A percentile compares a stretch with the other conserved stretches of the same genome.
These are phyloP conservation scores for Enhydra lutris DNA, from an alignment of 2,113 vertebrate species.

Conservation along the genomic window DNA sequence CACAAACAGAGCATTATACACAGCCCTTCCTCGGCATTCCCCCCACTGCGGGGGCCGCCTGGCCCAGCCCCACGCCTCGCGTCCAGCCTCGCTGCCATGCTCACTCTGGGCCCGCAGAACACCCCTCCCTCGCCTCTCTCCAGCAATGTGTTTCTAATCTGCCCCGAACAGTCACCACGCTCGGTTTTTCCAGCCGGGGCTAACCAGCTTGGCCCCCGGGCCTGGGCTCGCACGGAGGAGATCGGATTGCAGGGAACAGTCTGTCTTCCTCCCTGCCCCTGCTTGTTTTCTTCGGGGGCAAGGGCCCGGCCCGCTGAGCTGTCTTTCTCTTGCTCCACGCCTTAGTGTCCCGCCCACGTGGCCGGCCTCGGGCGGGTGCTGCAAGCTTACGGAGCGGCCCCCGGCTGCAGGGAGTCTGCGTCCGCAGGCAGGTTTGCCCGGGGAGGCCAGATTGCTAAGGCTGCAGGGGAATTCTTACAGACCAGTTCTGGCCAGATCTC, in stretches of 20 bases:
- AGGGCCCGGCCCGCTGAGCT: background rate
- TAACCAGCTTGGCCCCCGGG: constrained; percentile 59
- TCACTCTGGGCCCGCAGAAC: background rate
- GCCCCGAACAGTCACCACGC: constrained; percentile 67
- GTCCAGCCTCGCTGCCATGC: background rate
- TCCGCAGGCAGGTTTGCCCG: background rate
- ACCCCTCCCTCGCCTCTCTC: background rate
- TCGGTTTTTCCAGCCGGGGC: constrained; percentile 45
- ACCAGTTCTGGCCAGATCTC: background rate
- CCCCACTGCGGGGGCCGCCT: background rate
- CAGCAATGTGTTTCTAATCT: constrained; percentile 69
- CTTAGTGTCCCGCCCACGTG: background rate
- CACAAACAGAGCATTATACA: constrained; percentile 70
- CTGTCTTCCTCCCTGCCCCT: constrained; percentile 60
- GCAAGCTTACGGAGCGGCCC: background rate
- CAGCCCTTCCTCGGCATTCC: background rate
- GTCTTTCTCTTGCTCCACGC: background rate
- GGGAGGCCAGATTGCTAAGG: background rate
- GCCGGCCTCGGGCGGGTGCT: background rate
- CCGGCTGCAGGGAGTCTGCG: background rate
- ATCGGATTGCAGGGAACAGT: constrained; percentile 71
- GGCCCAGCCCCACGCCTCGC: background rate
- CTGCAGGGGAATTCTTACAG: background rate
- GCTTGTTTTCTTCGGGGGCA: constrained; percentile 62
- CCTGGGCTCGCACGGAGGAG: constrained; percentile 36